Evolutionary conservation across 2,888 invertebrate species (phyloP).

Genomic region (Pristionchus japonicus): DNA sequence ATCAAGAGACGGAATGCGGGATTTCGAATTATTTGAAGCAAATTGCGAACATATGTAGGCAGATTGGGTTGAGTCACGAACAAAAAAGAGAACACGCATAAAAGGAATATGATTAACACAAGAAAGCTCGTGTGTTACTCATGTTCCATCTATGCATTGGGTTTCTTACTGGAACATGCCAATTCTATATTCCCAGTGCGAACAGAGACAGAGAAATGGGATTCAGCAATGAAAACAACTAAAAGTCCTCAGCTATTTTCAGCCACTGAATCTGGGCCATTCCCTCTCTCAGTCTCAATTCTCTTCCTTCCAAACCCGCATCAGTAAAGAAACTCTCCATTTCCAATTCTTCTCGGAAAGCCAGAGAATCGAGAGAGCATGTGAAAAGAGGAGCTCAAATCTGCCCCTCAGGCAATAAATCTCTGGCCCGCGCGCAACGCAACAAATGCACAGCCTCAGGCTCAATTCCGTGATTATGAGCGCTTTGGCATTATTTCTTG

Average conservation of each 20-base stretch:
- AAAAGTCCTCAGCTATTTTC: neutral
- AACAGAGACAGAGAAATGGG: neutral
- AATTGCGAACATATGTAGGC: neutral
- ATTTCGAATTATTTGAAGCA: neutral
- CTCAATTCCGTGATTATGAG: neutral
- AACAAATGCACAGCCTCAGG: conserved; percentile 9
- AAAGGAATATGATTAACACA: neutral
- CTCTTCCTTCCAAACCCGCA: neutral
- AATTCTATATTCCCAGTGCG: neutral
- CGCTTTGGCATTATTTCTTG: too few species aligned
- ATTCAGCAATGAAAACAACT: neutral
- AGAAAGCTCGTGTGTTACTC: neutral
- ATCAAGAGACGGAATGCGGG: neutral
- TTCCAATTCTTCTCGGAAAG: neutral
- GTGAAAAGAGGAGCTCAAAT: neutral
- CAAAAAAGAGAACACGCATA: too few species aligned
- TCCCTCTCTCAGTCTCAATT: neutral
- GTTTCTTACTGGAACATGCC: neutral
- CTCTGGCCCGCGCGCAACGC: neutral
- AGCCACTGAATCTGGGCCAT: neutral
- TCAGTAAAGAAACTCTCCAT: neutral
- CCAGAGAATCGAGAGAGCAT: neutral
- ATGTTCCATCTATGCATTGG: too few species aligned
- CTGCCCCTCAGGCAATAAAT: neutral
- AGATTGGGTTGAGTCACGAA: neutral